Evolutionary conservation across 1,140 invertebrate species (phyloP), one percentile per base, ranked within the genome.

Genomic region (Paramacrobiotus metropolitanus): DNA sequence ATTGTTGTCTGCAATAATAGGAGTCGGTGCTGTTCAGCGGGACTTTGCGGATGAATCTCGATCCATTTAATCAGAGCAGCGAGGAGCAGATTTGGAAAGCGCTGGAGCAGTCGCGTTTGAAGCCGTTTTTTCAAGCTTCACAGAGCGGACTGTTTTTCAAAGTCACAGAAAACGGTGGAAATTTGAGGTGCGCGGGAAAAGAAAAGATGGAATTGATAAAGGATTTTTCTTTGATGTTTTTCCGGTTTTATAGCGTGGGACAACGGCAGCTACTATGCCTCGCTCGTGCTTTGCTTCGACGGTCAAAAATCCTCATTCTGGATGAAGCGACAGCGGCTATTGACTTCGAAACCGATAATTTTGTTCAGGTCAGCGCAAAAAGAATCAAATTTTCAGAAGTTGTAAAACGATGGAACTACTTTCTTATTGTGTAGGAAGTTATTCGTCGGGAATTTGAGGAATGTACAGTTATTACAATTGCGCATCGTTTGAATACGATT

Each of bases 261-360:
- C 71, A 72, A 64, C 62, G 71, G 28, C 77, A 77, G 69, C 65
- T 76, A n/a, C 60, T 75, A 3, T 74, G 74, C 34, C 62, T 75
- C 31, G 74, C 74, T 18, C 61, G 72, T 20, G 75, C 71, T 24
- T 62, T 72, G 3, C 63, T 72, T 1, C 59, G 71, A 28, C 65
- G 67, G 48, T 66, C 63, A 15, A 59, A 77, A 64, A 80, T 91
- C 61, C 73, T 90, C 0, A 77, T 90, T 20, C 73, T 91, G 68
- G 86, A 89, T 71, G 87, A 91, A 71, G 87, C 87, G 1, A 89
- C 87, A 0, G 86, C 86, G 34, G 85, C 87, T 66, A 83, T 91
- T 20, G 87, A 91, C 65, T 68, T 73, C 60, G 72, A 75, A 64
- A 76, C 75, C 21, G 75, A 76, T 65, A 60, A 68, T 18, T 67